Evolutionary conservation across 2,888 invertebrate genomes (phyloP).

Genomic region (Drosophila mayaguana): DNA sequence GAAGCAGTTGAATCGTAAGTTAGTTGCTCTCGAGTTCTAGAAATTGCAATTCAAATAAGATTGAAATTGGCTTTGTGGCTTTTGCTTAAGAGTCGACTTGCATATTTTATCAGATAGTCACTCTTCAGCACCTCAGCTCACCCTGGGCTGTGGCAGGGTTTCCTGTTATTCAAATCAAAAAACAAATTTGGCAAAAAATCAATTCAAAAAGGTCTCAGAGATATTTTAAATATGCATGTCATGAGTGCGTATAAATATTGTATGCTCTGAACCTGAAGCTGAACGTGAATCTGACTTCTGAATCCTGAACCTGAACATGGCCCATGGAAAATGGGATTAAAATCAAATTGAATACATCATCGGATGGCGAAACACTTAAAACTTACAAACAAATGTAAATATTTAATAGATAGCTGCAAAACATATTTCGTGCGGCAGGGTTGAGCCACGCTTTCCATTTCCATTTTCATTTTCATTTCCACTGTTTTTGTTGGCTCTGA

Average conservation of each 20-base stretch:
- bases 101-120: constrained; percentile 35
- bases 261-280: constrained; percentile 21
- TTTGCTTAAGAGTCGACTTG: constrained; percentile 12
- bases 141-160: constrained; percentile 29
- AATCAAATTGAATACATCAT: constrained; percentile 62
- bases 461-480: background rate
- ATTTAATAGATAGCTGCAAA: constrained; percentile 29
- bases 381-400: constrained; percentile 61
- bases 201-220: constrained; percentile 59
- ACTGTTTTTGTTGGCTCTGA: background rate
- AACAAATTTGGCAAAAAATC: constrained; percentile 66
- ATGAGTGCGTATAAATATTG: constrained; percentile 59
- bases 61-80: constrained; percentile 29
- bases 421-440: background rate
- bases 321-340: constrained; percentile 41
- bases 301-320: background rate
- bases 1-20: constrained; percentile 5
- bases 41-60: constrained; percentile 42
- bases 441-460: background rate
- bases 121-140: background rate
- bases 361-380: constrained; percentile 51
- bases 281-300: background rate
- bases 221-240: constrained; percentile 57
- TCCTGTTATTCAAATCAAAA: constrained; percentile 59
- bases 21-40: background rate